A percentile compares a stretch with the other conserved stretches of the same genome.
These are phyloP conservation scores for Zophobas atratus DNA, from an alignment of 1,140 invertebrate genomes.

Conservation along the genomic window DNA sequence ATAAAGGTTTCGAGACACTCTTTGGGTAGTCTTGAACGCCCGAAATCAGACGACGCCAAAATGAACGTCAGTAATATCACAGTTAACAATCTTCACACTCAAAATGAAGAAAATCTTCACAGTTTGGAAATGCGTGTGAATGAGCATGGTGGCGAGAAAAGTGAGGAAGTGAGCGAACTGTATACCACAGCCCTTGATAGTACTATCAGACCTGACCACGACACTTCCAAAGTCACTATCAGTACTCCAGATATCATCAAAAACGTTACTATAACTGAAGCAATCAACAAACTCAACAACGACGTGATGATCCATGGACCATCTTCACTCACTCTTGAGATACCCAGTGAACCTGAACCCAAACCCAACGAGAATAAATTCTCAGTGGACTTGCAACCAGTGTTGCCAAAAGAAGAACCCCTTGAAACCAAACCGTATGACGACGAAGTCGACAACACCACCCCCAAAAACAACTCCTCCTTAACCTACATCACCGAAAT, in stretches of 20 bases:
- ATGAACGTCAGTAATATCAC: slow-evolving; percentile 60
- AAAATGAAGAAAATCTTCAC: slow-evolving; percentile 52
- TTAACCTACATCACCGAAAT: slow-evolving; percentile 66
- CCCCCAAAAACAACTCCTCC: slow-evolving; percentile 45
- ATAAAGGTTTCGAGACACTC: slow-evolving; percentile 74
- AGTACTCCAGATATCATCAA: slow-evolving; percentile 59
- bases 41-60: slow-evolving; percentile 71
- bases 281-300: slow-evolving; percentile 58
- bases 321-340: slow-evolving; percentile 56
- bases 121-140: slow-evolving; percentile 59
- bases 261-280: slow-evolving; percentile 61
- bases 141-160: slow-evolving; percentile 9
- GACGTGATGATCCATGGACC: slow-evolving; percentile 56
- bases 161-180: slow-evolving; percentile 54
- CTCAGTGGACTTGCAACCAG: slow-evolving; percentile 10
- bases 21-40: slow-evolving; percentile 71
- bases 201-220: slow-evolving; percentile 38
- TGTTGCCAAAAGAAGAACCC: slow-evolving; percentile 22
- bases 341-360: slow-evolving; percentile 40
- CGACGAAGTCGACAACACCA: slow-evolving; percentile 45
- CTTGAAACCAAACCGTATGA: slow-evolving; percentile 26
- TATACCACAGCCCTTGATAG: slow-evolving; percentile 61
- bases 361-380: slow-evolving; percentile 33
- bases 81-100: slow-evolving; percentile 43
- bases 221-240: slow-evolving; percentile 40